Evolutionary conservation across 2,888 invertebrate genomes (phyloP).

Genomic region (Lasioglossum vierecki): DNA sequence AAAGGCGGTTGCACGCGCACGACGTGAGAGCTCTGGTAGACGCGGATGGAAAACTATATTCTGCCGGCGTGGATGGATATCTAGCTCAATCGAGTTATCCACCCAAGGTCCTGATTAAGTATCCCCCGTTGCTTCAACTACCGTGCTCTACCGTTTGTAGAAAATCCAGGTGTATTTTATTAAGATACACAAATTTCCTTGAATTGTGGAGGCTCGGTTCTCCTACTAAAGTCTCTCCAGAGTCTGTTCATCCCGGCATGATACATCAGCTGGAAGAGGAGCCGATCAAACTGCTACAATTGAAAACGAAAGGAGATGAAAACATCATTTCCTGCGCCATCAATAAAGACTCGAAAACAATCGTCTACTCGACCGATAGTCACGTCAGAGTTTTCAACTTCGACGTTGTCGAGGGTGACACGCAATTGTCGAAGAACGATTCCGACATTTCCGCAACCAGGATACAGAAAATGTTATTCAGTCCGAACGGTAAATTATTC

Average conservation of each 20-base stretch:
- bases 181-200: conserved; percentile 86
- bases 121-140: conserved; percentile 89
- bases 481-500: conserved; percentile 79
- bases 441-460: conserved; percentile 72
- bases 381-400: conserved; percentile 89
- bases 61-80: conserved; percentile 93
- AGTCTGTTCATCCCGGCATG: conserved; percentile 66
- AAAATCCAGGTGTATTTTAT: conserved; percentile 85
- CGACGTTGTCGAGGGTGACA: conserved; percentile 84
- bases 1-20: conserved; percentile 93
- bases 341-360: conserved; percentile 89
- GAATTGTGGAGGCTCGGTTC: conserved; percentile 88
- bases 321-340: conserved; percentile 89
- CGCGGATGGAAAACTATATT: conserved; percentile 88
- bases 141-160: conserved; percentile 86
- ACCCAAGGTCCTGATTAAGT: conserved; percentile 88
- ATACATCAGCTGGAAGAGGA: conserved; percentile 80
- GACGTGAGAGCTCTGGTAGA: conserved; percentile 92
- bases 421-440: conserved; percentile 75
- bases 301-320: conserved; percentile 88
- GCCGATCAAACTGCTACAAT: conserved; percentile 89
- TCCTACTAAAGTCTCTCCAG: conserved; percentile 74
- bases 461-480: conserved; percentile 80
- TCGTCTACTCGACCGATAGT: conserved; percentile 90
- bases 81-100: conserved; percentile 90